These are phyloP conservation scores for Phytoseiulus persimilis DNA, from an alignment of 2,888 invertebrate genomes.

Conservation along the genomic window DNA sequence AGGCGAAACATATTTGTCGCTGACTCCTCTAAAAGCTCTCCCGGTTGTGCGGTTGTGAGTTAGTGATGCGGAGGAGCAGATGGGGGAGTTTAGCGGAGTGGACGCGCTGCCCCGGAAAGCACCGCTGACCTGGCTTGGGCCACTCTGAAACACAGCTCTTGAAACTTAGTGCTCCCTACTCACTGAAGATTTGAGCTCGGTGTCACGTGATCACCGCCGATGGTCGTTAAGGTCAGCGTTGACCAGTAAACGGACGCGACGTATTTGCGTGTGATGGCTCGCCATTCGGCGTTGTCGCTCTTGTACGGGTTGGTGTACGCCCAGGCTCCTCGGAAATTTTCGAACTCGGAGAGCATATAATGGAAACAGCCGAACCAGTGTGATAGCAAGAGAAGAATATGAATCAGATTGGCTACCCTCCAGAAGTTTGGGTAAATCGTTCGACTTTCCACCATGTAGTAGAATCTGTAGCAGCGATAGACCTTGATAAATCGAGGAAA, in stretches of 20 bases:
- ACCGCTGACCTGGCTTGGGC: not conserved
- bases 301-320: conserved; percentile 52
- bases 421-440: conserved; percentile 93
- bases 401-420: conserved; percentile 87
- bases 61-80: not conserved
- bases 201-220: conserved; percentile 88
- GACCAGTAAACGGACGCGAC: conserved; percentile 93
- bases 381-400: conserved; percentile 83
- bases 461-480: conserved; percentile 81
- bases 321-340: conserved; percentile 62
- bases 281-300: conserved; percentile 65
- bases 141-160: not conserved
- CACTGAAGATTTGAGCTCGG: conserved; percentile 93
- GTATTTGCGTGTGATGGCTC: conserved; percentile 77
- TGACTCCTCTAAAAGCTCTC: not conserved
- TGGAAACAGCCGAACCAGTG: conserved; percentile 99
- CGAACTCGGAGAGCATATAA: conserved; percentile 81
- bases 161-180: conserved; percentile 52
- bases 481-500: conserved; percentile 53
- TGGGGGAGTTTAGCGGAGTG: too few species aligned
- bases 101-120: too few species aligned
- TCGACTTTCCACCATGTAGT: conserved; percentile 90
- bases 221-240: conserved; percentile 85
- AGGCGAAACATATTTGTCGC: conserved; percentile 5
- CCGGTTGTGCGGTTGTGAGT: not conserved